These are phyloP conservation scores for Nothoprocta perdicaria DNA, from an alignment of 2,113 vertebrate genomes.

Conservation along the genomic window DNA sequence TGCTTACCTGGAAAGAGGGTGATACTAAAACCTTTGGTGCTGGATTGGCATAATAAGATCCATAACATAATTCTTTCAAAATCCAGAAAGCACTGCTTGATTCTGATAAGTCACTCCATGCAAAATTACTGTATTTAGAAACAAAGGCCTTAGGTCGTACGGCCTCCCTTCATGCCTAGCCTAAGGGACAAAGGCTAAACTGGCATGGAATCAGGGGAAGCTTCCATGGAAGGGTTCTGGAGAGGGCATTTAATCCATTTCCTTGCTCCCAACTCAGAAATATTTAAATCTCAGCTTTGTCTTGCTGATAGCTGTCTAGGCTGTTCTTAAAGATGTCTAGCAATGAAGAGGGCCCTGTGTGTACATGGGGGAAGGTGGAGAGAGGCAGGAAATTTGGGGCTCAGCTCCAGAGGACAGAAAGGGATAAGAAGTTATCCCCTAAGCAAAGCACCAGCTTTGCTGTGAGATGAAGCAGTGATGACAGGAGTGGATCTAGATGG, in stretches of 20 bases:
- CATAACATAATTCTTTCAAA: not conserved
- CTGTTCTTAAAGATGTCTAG: rapidly evolving
- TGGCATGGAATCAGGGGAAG: too few relatives aligned
- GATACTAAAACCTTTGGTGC: not conserved
- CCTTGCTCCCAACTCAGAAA: not conserved
- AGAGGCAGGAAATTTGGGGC: not conserved
- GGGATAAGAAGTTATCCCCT: not conserved
- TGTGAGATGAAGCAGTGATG: not conserved
- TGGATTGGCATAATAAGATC: not conserved
- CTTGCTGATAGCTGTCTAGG: not conserved
- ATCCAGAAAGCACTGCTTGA: not conserved
- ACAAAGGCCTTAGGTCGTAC: too few relatives aligned
- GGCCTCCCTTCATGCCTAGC: not conserved
- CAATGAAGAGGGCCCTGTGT: not conserved
- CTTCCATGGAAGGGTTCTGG: too few relatives aligned
- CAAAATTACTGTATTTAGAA: not conserved
- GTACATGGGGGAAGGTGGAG: not conserved
- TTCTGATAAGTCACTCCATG: not conserved
- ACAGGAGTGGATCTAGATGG: rapidly evolving
- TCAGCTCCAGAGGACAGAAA: not conserved
- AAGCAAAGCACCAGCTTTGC: not conserved
- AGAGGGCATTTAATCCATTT: not conserved
- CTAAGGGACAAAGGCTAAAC: not conserved
- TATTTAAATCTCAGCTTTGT: not conserved
- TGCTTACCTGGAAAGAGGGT: not conserved